Base-by-base conservation (phyloP, 1,140 invertebrate species). In the Zaprionus camerounensis region DNA sequence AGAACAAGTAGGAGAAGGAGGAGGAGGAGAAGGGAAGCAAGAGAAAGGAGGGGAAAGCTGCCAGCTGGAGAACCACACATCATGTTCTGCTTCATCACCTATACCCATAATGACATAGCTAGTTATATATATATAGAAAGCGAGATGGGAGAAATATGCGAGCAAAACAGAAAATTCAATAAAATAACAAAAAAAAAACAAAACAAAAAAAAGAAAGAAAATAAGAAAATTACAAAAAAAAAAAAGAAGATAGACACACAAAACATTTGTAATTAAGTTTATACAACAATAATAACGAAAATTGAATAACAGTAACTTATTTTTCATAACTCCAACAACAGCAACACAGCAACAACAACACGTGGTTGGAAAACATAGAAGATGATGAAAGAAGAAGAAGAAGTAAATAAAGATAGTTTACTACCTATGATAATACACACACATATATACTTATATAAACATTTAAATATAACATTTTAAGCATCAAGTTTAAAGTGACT, bases 271-370 rank as follows among this genome's bases (percentile, higher is more conserved):
- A 84, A 78, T 74, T 78, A 82, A 78, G 71, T 80, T 82, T 77
- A 70, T 72, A 85, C 64, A 84, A 65, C 66, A 83, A 71, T 82
- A 81, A 81, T 76, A 88, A 87, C 59, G 41, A 46, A 69, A 80
- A 72, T 68, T 76, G 73, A 88, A 79, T 73, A 79, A 85, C 85
- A 85, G 79, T 85, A 88, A 85, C 76, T 88, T 88, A 88, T 88
- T 88, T 88, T 90, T 74, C 71, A 79, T 73, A 75, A 71, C 44
- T 61, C 17, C 57, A 65, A 72, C 46, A 76, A 77, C 44, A 73
- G 71, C 49, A 63, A 38, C 28, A 34, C 20, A 59, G 44, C 57
- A 65, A 44, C 31, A 65, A 41, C 65, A 74, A 65, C 17, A 36
- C 24, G 61, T 55, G 69, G 63, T 67, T 76, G 53, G 38, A 65